phyloP scores from a whole-genome alignment of 2,113 vertebrate genomes.

The Sciurus niger region DNA sequence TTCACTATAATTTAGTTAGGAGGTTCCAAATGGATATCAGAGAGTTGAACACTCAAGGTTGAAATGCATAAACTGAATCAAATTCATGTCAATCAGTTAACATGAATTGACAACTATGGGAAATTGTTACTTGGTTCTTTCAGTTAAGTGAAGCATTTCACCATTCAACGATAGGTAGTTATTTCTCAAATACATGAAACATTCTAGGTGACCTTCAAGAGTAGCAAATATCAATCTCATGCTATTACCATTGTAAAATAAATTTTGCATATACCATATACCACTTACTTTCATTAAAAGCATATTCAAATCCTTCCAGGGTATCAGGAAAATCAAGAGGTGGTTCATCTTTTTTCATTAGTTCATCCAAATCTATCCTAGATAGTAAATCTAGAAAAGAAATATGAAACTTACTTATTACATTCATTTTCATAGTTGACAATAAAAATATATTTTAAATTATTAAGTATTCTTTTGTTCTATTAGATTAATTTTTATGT shows the following conservation, averaged over 20 bases:
- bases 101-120: constrained; percentile 24
- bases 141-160: constrained; percentile 54
- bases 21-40: constrained; percentile 23
- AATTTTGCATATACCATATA: constrained; percentile 51
- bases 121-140: constrained; percentile 56
- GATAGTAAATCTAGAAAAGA: constrained; percentile 94
- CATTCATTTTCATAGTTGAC: constrained; percentile 62
- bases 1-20: constrained; percentile 54
- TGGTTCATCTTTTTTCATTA: constrained; percentile 99
- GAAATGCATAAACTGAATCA: constrained; percentile 54
- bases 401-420: constrained; percentile 55
- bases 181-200: constrained; percentile 64
- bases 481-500: constrained; percentile 10
- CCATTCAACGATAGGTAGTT: constrained; percentile 54
- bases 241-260: constrained; percentile 71
- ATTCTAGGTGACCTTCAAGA: constrained; percentile 66
- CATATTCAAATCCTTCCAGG: constrained; percentile 97
- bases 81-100: constrained; percentile 48
- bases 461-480: constrained; percentile 43
- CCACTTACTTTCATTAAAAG: constrained; percentile 97
- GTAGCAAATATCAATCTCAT: constrained; percentile 52
- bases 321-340: constrained; percentile 97
- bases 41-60: not conserved
- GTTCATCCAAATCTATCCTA: constrained; percentile 98
- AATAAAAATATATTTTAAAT: constrained; percentile 58